Percentiles rank a stretch among this genome's conserved stretches.
phyloP scores from a whole-genome alignment of 2,113 vertebrate genomes.

The Cinclus mexicanus region DNA sequence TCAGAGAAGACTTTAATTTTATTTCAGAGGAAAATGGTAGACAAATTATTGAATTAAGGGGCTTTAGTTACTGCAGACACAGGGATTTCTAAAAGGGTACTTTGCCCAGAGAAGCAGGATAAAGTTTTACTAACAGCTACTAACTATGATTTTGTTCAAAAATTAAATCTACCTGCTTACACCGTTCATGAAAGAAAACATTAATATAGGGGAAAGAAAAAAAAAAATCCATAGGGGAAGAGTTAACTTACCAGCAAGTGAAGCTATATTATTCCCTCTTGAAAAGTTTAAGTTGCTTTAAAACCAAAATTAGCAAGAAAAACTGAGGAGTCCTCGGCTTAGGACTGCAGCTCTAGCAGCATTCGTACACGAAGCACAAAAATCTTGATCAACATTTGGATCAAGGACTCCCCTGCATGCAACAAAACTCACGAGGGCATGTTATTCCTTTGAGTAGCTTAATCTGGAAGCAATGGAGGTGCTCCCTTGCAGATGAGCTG shows the following conservation, averaged over 20 bases:
- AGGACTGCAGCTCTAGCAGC: neutral
- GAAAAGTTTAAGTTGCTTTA: neutral
- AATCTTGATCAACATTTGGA: neutral
- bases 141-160: neutral
- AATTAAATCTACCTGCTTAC: neutral
- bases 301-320: neutral
- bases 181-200: neutral
- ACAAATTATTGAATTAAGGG: neutral
- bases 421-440: neutral
- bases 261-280: neutral
- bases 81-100: neutral
- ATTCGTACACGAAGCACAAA: accelerated
- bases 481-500: neutral
- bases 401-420: neutral
- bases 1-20: neutral
- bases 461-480: neutral
- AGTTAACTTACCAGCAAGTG: neutral
- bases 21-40: neutral
- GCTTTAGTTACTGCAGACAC: neutral
- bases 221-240: neutral
- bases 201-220: neutral
- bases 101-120: neutral
- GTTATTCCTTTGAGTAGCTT: neutral
- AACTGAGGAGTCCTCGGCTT: neutral
- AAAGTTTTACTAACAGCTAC: neutral